phyloP scores from a whole-genome alignment of 2,113 vertebrate species.

The Microcebus murinus region DNA sequence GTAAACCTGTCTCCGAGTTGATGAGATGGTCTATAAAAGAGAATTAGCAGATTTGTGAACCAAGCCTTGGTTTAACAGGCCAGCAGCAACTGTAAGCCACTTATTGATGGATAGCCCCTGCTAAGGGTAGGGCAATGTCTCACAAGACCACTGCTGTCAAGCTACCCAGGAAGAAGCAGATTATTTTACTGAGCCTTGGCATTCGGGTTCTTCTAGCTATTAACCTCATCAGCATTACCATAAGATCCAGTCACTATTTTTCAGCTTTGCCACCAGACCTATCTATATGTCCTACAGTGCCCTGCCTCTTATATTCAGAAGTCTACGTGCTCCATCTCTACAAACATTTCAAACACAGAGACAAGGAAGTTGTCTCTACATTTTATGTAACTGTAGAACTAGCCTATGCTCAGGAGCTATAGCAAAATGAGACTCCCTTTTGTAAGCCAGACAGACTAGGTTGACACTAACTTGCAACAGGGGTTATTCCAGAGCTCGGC shows the following conservation, averaged over 20 bases:
- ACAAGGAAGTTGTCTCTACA: background rate
- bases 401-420: background rate
- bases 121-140: background rate
- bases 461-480: background rate
- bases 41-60: background rate
- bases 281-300: background rate
- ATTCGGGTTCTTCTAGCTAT: background rate
- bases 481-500: background rate
- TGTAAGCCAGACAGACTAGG: background rate
- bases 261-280: background rate
- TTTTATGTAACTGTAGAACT: background rate
- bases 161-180: background rate
- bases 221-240: background rate
- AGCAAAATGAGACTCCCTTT: background rate
- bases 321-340: background rate
- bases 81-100: background rate
- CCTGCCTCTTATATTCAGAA: background rate
- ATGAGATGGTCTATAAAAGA: background rate
- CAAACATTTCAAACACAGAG: conserved; percentile 9
- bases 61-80: background rate
- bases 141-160: background rate
- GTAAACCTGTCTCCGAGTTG: background rate
- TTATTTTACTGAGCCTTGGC: background rate
- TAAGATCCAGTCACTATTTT: background rate
- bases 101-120: background rate